Evolutionary conservation across 2,888 invertebrate genomes (phyloP).

Genomic region (Parnassius smintheus): DNA sequence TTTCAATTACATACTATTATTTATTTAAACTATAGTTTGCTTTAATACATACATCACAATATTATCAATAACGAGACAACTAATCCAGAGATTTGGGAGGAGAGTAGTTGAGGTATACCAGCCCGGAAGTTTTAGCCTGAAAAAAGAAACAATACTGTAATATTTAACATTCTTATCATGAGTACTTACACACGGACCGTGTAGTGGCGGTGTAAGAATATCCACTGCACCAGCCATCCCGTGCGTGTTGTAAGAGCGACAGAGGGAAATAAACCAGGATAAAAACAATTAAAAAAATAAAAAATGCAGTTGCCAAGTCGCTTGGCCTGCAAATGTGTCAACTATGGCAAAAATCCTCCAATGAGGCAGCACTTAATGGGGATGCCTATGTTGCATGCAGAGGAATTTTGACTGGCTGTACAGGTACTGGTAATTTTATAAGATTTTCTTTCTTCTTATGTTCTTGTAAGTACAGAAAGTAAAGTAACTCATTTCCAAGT

Average conservation of each 20-base stretch:
- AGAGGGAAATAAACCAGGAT: background rate
- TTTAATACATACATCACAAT: constrained; percentile 30
- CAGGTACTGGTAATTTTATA: too few species aligned
- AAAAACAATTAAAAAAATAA: too few species aligned
- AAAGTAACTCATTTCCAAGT: too few species aligned
- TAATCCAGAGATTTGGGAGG: constrained; percentile 82
- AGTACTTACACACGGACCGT: background rate
- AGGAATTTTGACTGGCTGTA: too few species aligned
- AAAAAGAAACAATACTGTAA: constrained; percentile 32
- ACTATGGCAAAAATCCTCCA: too few species aligned
- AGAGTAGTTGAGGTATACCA: constrained; percentile 83
- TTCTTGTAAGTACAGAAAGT: too few species aligned
- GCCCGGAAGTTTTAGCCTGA: constrained; percentile 83
- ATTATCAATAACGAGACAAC: constrained; percentile 30
- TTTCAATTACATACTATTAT: constrained; percentile 33
- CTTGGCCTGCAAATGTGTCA: background rate
- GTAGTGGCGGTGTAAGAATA: background rate
- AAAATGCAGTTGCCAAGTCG: background rate
- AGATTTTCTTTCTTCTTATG: too few species aligned
- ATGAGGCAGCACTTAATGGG: too few species aligned
- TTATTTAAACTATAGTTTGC: constrained; percentile 39
- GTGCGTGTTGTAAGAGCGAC: background rate
- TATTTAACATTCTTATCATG: too few species aligned
- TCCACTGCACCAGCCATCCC: background rate
- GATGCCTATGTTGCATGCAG: too few species aligned